A percentile compares a stretch with the other conserved stretches of the same genome.
Evolutionary conservation across 2,797 vertebrate species (phyloP).

Genomic region (Sebastes hubbsi): DNA sequence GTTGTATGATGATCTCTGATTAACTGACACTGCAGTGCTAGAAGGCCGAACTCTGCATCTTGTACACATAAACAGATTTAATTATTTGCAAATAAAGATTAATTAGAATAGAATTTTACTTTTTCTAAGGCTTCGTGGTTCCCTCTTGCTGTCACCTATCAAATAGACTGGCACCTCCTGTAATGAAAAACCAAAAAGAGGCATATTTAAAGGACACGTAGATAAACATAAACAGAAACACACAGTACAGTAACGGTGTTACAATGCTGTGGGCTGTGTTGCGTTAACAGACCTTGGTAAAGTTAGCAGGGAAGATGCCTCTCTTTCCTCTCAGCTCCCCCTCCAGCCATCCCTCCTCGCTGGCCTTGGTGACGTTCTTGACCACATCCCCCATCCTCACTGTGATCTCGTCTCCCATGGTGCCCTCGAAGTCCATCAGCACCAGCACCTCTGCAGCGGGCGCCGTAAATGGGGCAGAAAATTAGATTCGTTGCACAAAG

Average conservation of each 20-base stretch:
- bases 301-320: conserved; percentile 86
- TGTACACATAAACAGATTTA: background rate
- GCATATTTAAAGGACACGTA: background rate
- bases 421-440: conserved; percentile 84
- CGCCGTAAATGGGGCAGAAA: conserved; percentile 62
- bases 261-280: background rate
- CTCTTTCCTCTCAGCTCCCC: conserved; percentile 83
- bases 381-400: conserved; percentile 84
- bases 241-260: background rate
- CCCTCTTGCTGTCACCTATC: conserved; percentile 75
- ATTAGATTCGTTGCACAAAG: conserved; percentile 45
- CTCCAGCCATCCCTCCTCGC: conserved; percentile 86
- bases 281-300: conserved; percentile 82
- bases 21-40: background rate
- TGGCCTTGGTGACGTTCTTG: conserved; percentile 79
- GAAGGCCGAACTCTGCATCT: background rate
- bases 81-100: background rate
- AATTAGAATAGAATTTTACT: conserved; percentile 51
- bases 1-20: background rate
- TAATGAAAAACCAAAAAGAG: background rate
- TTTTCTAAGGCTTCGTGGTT: conserved; percentile 83
- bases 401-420: conserved; percentile 81
- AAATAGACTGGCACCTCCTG: conserved; percentile 84
- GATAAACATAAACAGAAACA: background rate
- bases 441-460: conserved; percentile 84